Evolutionary conservation across 2,888 invertebrate species (phyloP), one percentile per base, ranked within the genome.

Genomic region (Hydroisotoma schaefferi): DNA sequence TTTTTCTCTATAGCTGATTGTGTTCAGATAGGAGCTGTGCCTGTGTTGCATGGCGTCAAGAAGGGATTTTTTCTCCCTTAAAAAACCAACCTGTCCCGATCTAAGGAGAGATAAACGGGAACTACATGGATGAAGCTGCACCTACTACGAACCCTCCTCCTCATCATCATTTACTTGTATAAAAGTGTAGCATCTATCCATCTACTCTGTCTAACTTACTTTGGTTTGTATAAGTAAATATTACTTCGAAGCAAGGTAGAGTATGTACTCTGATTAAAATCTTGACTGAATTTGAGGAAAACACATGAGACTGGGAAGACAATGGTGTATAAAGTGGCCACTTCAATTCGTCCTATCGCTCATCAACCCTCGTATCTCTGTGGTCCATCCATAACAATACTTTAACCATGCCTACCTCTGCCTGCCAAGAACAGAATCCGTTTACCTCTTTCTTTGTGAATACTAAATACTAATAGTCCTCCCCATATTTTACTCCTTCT

Each of bases 241-340:
- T 46, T 46, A 22, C 10, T 12, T 46, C 10, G 46, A 6, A 18
- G 20, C 25, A 46, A 25, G 15, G 46, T 2, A 25, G 22, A 46
- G 20, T 23, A 46, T 12, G 5, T 23, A 46, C 23, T 22, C 4
- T 10, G 46, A 25, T 23, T 18, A 46, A 20, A 46, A 46, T 46
- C 46, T 23, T 46, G 23, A 8, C 46, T 23, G 6, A 46, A 46
- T 23, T 46, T 22, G 46, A 23, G 25, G 23, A 23, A 46, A 46
- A 46, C 23, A 46, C 22, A 46, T 46, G 25, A 46, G 22, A 46
- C 18, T 23, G 22, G 38, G 51, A 44, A 55, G 51, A 62, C 62
- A 62, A 62, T 62, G 58, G 62, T 49, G 27, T 57, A 65, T 60
- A 58, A 62, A 63, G 62, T 66, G 63, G 56, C 48, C 63, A 63